Percentiles rank a stretch among this genome's conserved stretches.
Conservation (phyloP, 2,888 invertebrate genomes). For the Oscheius sp. region DNA sequence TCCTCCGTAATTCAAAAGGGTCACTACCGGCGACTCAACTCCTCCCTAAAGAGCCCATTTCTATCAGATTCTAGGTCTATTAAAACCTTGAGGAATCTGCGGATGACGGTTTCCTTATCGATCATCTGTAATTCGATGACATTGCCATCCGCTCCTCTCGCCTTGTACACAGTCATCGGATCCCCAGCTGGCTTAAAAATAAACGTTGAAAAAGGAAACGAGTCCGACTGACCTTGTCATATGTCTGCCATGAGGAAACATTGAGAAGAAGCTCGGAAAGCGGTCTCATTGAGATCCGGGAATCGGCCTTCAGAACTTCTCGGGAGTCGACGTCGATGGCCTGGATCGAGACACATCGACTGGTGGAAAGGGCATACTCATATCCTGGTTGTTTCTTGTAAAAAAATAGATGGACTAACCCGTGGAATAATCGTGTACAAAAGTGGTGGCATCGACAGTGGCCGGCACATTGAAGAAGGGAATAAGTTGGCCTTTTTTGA, state of each 20-base stretch:
- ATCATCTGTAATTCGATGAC: conserved; percentile 4
- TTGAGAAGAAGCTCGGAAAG: neutral
- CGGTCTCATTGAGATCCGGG: conserved; percentile 5
- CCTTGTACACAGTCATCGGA: conserved; percentile 1
- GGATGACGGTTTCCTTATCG: neutral
- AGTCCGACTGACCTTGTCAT: neutral
- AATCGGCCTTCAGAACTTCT: neutral
- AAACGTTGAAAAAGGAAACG: neutral
- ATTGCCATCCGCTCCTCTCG: neutral
- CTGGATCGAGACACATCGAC: neutral
- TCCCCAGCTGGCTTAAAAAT: neutral
- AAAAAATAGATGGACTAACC: conserved; percentile 6
- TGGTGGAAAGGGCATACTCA: conserved; percentile 12
- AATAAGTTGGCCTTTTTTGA: conserved; percentile 18
- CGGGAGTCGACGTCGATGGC: neutral
- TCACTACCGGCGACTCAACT: neutral
- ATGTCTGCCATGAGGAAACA: conserved; percentile 8
- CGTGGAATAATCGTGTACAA: conserved; percentile 27
- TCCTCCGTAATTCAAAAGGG: no score
- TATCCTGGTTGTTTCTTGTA: neutral
- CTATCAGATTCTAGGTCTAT: neutral
- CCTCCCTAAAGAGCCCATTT: neutral
- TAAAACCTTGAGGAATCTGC: conserved; percentile 5
- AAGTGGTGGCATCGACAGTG: neutral
- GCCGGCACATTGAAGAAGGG: conserved; percentile 24